phyloP scores from a whole-genome alignment of 2,113 vertebrate genomes.

The Turdus rufiventris region DNA sequence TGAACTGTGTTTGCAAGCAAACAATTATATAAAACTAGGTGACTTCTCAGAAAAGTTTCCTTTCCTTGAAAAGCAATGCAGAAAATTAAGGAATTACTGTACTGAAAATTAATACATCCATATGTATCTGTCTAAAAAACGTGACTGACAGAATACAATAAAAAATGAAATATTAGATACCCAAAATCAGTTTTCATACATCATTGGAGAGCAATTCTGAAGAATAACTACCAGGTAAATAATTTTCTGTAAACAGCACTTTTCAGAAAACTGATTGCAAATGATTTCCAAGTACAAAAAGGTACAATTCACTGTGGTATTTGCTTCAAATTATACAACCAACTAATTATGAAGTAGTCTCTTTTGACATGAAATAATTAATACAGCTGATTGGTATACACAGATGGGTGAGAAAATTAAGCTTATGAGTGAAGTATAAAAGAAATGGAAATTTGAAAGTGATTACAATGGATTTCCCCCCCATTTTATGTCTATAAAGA shows the following conservation, averaged over 20 bases:
- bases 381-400: not conserved
- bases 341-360: conserved; percentile 29
- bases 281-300: not conserved
- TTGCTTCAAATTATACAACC: conserved; percentile 6
- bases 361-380: conserved; percentile 22
- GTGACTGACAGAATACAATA: not conserved
- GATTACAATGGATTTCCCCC: not conserved
- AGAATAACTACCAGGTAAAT: not conserved
- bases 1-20: not conserved
- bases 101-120: not conserved
- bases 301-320: not conserved
- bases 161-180: not conserved
- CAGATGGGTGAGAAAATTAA: conserved; percentile 31
- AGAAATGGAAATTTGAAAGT: conserved; percentile 1
- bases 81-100: not conserved
- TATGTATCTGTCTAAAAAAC: not conserved
- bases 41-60: not conserved
- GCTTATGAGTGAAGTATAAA: not conserved
- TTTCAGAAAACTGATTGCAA: not conserved
- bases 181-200: not conserved
- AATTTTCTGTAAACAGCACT: not conserved
- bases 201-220: not conserved
- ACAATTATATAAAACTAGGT: not conserved
- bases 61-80: not conserved
- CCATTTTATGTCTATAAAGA: not conserved